These are phyloP conservation scores for Marmota flaviventris DNA, from an alignment of 2,113 vertebrate species.

Conservation along the genomic window DNA sequence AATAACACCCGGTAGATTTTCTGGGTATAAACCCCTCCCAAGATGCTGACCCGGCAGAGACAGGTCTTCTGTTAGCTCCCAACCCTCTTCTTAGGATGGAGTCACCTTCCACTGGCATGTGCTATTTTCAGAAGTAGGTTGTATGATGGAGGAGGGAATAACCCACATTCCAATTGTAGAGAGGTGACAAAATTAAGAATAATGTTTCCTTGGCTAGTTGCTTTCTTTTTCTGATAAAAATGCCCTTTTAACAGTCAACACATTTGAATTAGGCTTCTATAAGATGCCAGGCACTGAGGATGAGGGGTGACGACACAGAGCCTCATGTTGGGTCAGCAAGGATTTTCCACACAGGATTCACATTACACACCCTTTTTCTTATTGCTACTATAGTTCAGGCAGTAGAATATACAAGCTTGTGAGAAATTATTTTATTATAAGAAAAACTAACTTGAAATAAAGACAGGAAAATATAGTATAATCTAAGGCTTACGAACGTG, in stretches of 20 bases:
- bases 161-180: not conserved
- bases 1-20: not conserved
- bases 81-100: not conserved
- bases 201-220: not conserved
- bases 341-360: too few species aligned
- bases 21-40: not conserved
- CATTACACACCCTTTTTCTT: not conserved
- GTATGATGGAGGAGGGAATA: not conserved
- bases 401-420: not conserved
- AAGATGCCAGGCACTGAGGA: not conserved
- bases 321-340: too few species aligned
- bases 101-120: not conserved
- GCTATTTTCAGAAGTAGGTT: constrained; percentile 52
- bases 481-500: not conserved
- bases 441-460: not conserved
- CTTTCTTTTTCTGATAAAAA: constrained; percentile 31
- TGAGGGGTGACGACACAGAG: too few species aligned
- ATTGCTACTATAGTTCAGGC: not conserved
- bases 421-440: constrained; percentile 31
- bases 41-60: not conserved
- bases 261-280: not conserved
- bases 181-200: constrained; percentile 23
- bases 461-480: not conserved
- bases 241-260: not conserved
- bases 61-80: not conserved